phyloP scores from a whole-genome alignment of 2,888 invertebrate species.

The Protophormia terraenovae region DNA sequence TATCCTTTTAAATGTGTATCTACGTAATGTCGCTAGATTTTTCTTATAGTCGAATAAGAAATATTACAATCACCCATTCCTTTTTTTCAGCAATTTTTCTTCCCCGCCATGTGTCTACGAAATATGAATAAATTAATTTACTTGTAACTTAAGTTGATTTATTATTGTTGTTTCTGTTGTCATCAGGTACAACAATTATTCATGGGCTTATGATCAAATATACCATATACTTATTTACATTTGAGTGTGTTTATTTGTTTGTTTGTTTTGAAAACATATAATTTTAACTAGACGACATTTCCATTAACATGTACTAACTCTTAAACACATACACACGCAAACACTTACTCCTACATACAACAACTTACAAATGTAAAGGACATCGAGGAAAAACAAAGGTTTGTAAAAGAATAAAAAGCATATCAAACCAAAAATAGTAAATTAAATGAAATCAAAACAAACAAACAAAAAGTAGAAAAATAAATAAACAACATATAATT shows the following conservation, averaged over 20 bases:
- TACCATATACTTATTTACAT: neutral
- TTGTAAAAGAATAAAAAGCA: neutral
- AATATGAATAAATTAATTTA: slow-evolving; percentile 32
- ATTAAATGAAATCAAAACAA: slow-evolving; percentile 19
- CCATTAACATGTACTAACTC: slow-evolving; percentile 21
- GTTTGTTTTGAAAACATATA: slow-evolving; percentile 35
- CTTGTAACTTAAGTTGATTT: neutral
- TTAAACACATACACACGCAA: neutral
- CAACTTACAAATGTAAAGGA: neutral
- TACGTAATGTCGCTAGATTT: too few species aligned
- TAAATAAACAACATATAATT: slow-evolving; percentile 38
- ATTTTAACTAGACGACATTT: slow-evolving; percentile 33
- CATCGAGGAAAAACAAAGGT: neutral
- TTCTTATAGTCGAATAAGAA: too few species aligned
- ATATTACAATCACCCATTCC: too few species aligned
- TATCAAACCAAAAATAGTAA: neutral
- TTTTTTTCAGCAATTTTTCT: neutral
- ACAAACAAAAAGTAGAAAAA: neutral
- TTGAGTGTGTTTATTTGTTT: neutral
- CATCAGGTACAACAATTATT: slow-evolving; percentile 8
- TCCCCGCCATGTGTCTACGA: neutral
- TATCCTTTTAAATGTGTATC: too few species aligned
- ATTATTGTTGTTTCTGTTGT: slow-evolving; percentile 12
- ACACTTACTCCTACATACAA: neutral
- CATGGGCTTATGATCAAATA: neutral